Evolutionary conservation across 2,888 invertebrate genomes (phyloP), one percentile per base, ranked within the genome.

Genomic region (Hirtodrosophila confusa): DNA sequence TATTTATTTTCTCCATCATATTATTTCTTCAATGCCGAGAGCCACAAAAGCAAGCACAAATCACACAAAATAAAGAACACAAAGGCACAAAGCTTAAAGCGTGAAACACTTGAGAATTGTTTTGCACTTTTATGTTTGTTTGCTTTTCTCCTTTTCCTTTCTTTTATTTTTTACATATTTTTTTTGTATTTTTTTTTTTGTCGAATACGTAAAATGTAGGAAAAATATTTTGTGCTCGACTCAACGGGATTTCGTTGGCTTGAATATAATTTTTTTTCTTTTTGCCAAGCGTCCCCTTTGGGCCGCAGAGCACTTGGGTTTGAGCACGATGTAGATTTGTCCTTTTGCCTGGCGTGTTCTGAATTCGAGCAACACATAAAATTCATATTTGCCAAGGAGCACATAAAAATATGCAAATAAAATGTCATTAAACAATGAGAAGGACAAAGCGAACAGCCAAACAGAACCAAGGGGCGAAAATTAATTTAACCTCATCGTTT

Each of bases 81-180:
- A 75, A 83, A 78, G 77, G 71, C 77, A 76, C 75, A 74, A 66
- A 69, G 80, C 88, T 85, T 80, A 74, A 83, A 78, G 85, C 80
- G 61, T 69, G 67, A 80, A 85, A 74, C 88, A 80, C 79, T 88
- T 88, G 86, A 88, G 86, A 88, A 83, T 83, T 83, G 73, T 64
- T 85, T 82, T 70, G 72, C 79, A 80, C 76, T 75, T 77, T 82
- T 83, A 48, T 67, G 68, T 70, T 67, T 78, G 66, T 69, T 78
- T 66, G 54, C 45, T 23, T 45, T 62, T 54, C 24, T 27, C 31
- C 44, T 39, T 29, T 63, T 24, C 44, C 24, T 58, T 64, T 54
- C 69, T 45, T 47, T 8, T 55, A 31, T 41, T n/a, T 43, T 50
- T 63, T 56, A 48, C 51, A n/a, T n/a, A n/a, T 56, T 67, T 62